Base-by-base conservation (phyloP, 2,797 vertebrate genomes). In the Leptoclinus maculatus region DNA sequence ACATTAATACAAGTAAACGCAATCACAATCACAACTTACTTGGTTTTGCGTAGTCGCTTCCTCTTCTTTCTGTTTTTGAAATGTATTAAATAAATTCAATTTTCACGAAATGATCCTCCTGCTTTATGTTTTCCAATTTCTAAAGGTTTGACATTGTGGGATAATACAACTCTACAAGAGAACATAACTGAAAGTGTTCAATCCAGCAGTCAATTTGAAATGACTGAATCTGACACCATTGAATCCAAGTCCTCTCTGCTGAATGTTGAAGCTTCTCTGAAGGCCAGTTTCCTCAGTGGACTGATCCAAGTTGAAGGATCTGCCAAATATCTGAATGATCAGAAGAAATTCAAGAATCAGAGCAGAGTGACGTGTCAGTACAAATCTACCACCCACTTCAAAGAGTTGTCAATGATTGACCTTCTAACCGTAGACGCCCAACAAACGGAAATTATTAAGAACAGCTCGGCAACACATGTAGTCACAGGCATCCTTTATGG, bases 401-500 rank as follows among this genome's bases (percentile, higher is more conserved):
- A 59, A 36, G 19, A 59, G 57, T 0, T 39, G 45, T 5, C 89
- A 6, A 62, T 88, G 76, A 12, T 43, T 5, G 5, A 73, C 29
- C 0, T 78, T 29, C 4, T 3, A 2, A 3, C 1, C 9, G 23
- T 34, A 29, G n/a, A 80, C 1, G 0, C 29, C 0, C 4, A 76
- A 13, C 51, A 80, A 9, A 27, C 2, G 6, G 74, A 81, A 14
- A 9, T 83, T 0, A 70, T 82, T 25, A 2, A 79, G 19, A 68
- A 73, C 6, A 38, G 2, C 0, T 36, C 12, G 0, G 91, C 90
- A 34, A 92, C 92, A 41, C 88, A 92, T 71, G 80, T 91, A 4
- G 87, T 90, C 66, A 90, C 82, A 2, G 86, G 34, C 14, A 67
- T 91, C 45, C 49, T 86, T 41, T 90, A 91, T 76, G 90, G 90